phyloP scores from a whole-genome alignment of 2,797 vertebrate genomes.

The Myiotriccus ornatus region DNA sequence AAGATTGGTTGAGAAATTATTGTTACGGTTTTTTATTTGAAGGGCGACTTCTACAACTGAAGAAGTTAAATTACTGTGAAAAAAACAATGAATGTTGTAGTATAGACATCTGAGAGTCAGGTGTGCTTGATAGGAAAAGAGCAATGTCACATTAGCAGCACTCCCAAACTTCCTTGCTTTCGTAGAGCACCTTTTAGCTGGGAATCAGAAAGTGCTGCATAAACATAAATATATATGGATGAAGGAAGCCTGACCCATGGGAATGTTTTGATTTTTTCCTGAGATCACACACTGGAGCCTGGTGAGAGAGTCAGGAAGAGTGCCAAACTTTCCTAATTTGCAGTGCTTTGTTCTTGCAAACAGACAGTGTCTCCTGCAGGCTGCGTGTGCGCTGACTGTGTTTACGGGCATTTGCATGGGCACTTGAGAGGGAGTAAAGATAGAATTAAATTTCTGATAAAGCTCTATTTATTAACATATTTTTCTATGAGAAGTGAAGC shows the following conservation, averaged over 20 bases:
- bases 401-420: not conserved
- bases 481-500: not conserved
- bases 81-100: not conserved
- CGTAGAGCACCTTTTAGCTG: not conserved
- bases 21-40: not conserved
- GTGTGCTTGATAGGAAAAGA: not conserved
- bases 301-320: not conserved
- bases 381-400: not conserved
- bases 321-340: conserved; percentile 8
- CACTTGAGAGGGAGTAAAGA: not conserved
- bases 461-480: not conserved
- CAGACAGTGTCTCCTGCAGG: not conserved
- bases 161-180: not conserved
- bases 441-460: not conserved
- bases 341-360: conserved; percentile 18
- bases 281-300: conserved; percentile 4
- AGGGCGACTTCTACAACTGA: not conserved
- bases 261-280: conserved; percentile 38
- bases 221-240: not conserved
- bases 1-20: not conserved
- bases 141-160: not conserved
- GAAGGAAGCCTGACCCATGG: conserved; percentile 32
- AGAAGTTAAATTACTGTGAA: not conserved
- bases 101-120: not conserved
- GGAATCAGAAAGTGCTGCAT: not conserved